Conservation (phyloP, 1,140 invertebrate genomes). For the Agraylea sexmaculata region DNA sequence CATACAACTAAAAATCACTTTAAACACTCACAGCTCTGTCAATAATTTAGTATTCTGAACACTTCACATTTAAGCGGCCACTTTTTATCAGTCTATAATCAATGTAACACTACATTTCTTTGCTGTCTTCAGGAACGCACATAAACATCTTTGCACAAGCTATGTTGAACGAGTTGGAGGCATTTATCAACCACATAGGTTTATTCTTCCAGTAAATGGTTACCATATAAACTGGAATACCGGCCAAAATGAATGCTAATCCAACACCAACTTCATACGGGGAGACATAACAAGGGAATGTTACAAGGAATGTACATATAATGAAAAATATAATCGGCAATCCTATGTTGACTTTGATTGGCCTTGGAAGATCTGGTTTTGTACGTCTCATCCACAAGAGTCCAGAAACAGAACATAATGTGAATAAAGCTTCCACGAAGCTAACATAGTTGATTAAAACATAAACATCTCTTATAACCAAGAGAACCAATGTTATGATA, state of each 20-base stretch:
- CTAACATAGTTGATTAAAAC: conserved; percentile 86
- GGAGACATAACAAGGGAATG: conserved; percentile 61
- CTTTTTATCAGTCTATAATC: too few species aligned
- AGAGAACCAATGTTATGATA: conserved; percentile 64
- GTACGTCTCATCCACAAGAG: conserved; percentile 77
- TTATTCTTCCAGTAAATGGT: conserved; percentile 79
- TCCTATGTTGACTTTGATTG: conserved; percentile 62
- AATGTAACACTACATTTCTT: conserved; percentile 14
- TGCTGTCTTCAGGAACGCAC: conserved; percentile 53
- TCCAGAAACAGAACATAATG: conserved; percentile 74
- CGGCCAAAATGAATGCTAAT: conserved; percentile 58
- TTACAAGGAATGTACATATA: conserved; percentile 76
- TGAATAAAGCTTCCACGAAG: conserved; percentile 90
- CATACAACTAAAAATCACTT: too few species aligned
- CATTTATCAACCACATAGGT: conserved; percentile 41
- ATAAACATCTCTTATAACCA: conserved; percentile 81
- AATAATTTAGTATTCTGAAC: too few species aligned
- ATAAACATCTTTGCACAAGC: conserved; percentile 62
- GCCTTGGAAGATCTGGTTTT: conserved; percentile 57
- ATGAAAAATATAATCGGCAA: conserved; percentile 76
- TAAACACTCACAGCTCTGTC: too few species aligned
- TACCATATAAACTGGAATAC: conserved; percentile 79
- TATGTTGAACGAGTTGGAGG: conserved; percentile 51
- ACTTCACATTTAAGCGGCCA: too few species aligned
- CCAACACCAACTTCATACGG: conserved; percentile 76